Conservation (phyloP, 2,888 invertebrate species). For the Meandrusa payeni region DNA sequence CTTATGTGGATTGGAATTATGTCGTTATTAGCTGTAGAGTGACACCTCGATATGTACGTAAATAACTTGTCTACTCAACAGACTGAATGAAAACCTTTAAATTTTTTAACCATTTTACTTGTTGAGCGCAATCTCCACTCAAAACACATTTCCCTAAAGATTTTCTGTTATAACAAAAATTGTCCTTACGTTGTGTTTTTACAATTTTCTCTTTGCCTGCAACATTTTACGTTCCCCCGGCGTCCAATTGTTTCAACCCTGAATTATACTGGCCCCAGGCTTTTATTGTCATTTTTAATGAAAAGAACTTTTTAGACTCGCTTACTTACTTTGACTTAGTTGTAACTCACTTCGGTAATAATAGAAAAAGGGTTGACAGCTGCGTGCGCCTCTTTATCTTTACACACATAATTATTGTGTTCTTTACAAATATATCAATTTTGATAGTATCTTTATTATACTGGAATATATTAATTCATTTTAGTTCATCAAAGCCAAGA, state of each 20-base stretch:
- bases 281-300: conserved; percentile 41
- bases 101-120: conserved; percentile 12
- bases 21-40: too few relatives aligned
- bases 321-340: conserved; percentile 11
- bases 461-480: too few relatives aligned
- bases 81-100: background rate
- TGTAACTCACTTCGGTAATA: conserved; percentile 25
- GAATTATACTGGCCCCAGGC: conserved; percentile 31
- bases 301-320: conserved; percentile 31
- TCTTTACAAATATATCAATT: too few relatives aligned
- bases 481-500: too few relatives aligned
- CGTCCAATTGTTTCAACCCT: conserved; percentile 40
- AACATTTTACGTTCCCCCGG: conserved; percentile 39
- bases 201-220: conserved; percentile 32
- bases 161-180: conserved; percentile 35
- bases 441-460: too few relatives aligned
- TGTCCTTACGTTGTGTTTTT: conserved; percentile 38
- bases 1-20: too few relatives aligned
- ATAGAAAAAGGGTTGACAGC: conserved; percentile 27
- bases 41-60: too few relatives aligned
- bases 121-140: conserved; percentile 13
- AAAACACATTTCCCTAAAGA: conserved; percentile 26
- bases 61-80: conserved; percentile 21
- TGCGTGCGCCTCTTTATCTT: too few relatives aligned
- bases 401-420: too few relatives aligned